These are phyloP conservation scores for Rutilus rutilus DNA, from an alignment of 2,113 vertebrate species.

Conservation along the genomic window DNA sequence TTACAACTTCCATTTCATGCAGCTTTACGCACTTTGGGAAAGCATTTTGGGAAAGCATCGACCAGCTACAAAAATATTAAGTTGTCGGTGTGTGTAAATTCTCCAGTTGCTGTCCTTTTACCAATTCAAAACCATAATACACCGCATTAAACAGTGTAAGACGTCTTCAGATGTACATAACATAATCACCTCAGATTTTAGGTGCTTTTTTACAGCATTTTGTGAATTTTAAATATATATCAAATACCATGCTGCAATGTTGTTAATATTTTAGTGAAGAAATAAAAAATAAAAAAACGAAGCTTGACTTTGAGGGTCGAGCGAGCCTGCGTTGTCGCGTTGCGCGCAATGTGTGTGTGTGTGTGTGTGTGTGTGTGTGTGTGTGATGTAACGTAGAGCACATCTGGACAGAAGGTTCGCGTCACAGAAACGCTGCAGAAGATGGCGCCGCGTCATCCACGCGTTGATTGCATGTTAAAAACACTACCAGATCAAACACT, in stretches of 20 bases:
- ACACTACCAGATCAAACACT: not conserved
- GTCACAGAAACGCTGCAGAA: not conserved
- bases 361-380: not conserved
- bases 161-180: not conserved
- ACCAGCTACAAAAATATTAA: not conserved
- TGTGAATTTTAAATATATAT: not conserved
- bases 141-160: not conserved
- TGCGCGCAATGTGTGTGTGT: not conserved
- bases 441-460: conserved; percentile 20
- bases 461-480: not conserved
- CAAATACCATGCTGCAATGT: not conserved
- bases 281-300: not conserved
- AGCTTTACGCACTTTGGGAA: not conserved
- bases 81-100: not conserved
- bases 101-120: not conserved
- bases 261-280: not conserved
- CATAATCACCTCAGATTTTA: not conserved
- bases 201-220: not conserved
- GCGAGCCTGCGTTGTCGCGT: not conserved
- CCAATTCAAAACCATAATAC: not conserved
- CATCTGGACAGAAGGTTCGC: not conserved
- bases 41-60: not conserved
- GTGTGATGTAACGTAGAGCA: not conserved
- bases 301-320: not conserved
- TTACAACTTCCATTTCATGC: not conserved